phyloP scores from a whole-genome alignment of 2,888 invertebrate species.

The Andrena marginata region DNA sequence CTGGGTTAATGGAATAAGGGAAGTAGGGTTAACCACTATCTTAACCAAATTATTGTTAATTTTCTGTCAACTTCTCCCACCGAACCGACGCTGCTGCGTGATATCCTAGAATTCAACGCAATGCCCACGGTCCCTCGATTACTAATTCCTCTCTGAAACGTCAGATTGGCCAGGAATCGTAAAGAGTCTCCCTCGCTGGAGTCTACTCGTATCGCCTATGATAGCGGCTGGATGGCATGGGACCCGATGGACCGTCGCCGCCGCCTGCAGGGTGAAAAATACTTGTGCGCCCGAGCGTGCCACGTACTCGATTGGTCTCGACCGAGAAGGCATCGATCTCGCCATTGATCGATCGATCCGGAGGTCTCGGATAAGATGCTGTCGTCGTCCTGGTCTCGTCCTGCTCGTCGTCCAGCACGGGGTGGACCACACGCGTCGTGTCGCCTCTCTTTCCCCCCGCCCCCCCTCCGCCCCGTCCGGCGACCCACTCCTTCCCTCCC shows the following conservation, averaged over 20 bases:
- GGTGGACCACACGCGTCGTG: slow-evolving; percentile 80
- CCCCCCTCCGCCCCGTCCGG: slow-evolving; percentile 1
- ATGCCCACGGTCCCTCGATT: too few relatives aligned
- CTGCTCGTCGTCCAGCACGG: slow-evolving; percentile 74
- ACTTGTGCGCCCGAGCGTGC: slow-evolving; percentile 75
- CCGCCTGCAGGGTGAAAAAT: slow-evolving; percentile 75
- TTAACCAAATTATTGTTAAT: too few relatives aligned
- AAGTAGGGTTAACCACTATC: too few relatives aligned
- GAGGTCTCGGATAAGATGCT: slow-evolving; percentile 76
- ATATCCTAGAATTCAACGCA: too few relatives aligned
- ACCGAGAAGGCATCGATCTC: slow-evolving; percentile 73
- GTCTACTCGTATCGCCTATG: background rate
- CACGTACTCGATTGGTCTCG: slow-evolving; percentile 66
- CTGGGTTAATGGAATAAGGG: too few relatives aligned
- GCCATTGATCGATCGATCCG: slow-evolving; percentile 80
- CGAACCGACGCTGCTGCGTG: too few relatives aligned
- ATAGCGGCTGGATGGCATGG: slow-evolving; percentile 17
- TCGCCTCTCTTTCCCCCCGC: slow-evolving; percentile 72
- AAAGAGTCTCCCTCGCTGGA: background rate
- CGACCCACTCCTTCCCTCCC: background rate
- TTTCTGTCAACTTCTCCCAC: too few relatives aligned
- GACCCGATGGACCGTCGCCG: slow-evolving; percentile 27
- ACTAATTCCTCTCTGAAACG: background rate
- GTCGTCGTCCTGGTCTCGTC: slow-evolving; percentile 77
- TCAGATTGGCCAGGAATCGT: background rate